phyloP scores from a whole-genome alignment of 2,797 vertebrate species.

The Acanthurus tractus region DNA sequence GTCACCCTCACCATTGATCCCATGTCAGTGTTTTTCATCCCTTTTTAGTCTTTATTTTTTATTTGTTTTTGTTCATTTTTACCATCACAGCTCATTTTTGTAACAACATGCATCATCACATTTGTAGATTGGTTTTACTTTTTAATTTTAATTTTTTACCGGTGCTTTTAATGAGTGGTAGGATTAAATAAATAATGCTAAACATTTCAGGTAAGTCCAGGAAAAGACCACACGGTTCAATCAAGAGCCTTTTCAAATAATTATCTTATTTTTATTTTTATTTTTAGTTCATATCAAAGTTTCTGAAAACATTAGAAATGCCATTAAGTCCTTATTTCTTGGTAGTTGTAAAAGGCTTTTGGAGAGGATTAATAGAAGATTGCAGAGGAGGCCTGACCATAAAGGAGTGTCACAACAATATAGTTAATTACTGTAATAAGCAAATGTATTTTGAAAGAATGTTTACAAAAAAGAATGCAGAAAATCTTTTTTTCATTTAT shows the following conservation, averaged over 20 bases:
- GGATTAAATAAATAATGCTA: neutral
- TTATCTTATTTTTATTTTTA: neutral
- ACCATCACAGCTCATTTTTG: slow-evolving; percentile 38
- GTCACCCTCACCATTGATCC: slow-evolving; percentile 15
- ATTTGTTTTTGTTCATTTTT: slow-evolving; percentile 1
- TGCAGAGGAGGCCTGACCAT: neutral
- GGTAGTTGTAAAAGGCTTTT: neutral
- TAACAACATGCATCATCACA: slow-evolving; percentile 31
- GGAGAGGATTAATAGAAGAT: no score
- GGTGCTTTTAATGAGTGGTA: slow-evolving; percentile 18
- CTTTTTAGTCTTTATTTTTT: slow-evolving; percentile 2
- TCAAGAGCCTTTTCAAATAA: neutral
- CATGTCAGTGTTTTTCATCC: slow-evolving; percentile 52
- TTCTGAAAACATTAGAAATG: neutral
- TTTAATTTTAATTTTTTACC: slow-evolving; percentile 19
- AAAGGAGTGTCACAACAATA: neutral
- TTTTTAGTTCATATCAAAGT: neutral
- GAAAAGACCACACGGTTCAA: neutral
- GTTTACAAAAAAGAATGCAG: no score
- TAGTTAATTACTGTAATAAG: no score
- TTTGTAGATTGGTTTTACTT: slow-evolving; percentile 30
- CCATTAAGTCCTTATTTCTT: no score
- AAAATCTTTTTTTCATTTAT: no score
- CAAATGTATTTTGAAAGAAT: no score
- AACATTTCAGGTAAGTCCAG: slow-evolving; percentile 26